These are phyloP conservation scores for Musca domestica DNA, from an alignment of 1,140 invertebrate genomes.

Conservation along the genomic window DNA sequence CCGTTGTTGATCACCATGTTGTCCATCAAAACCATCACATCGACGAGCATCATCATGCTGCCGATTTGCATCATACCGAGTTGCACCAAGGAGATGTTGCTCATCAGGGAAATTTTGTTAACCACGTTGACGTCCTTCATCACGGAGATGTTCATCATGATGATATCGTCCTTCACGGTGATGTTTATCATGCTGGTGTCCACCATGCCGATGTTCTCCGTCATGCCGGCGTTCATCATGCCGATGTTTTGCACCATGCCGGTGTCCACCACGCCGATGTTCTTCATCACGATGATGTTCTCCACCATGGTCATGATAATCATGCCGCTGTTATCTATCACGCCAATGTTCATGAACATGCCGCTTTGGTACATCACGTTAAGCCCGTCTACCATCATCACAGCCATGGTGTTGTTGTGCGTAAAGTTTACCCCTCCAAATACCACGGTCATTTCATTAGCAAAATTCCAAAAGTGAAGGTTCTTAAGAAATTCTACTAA, in stretches of 20 bases:
- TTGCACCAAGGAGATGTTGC: conserved; percentile 23
- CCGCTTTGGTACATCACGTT: conserved; percentile 37
- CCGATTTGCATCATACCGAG: conserved; percentile 30
- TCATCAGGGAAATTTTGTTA: conserved; percentile 25
- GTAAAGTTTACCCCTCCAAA: too few species aligned
- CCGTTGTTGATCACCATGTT: conserved; percentile 42
- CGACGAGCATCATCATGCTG: conserved; percentile 33
- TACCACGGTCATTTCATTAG: too few species aligned
- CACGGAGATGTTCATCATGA: conserved; percentile 35
- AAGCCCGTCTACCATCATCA: conserved; percentile 41
- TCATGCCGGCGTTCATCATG: too few species aligned
- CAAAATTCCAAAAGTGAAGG: too few species aligned
- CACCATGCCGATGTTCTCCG: too few species aligned
- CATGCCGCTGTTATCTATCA: conserved; percentile 39
- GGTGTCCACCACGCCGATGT: conserved; percentile 23
- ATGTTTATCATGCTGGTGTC: too few species aligned
- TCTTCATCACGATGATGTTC: conserved; percentile 22
- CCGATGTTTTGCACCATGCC: too few species aligned
- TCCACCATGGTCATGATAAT: conserved; percentile 38
- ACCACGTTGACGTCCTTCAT: conserved; percentile 23
- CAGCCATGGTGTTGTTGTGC: conserved; percentile 33
- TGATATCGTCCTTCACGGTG: conserved; percentile 6
- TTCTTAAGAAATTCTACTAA: too few species aligned
- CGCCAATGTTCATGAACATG: conserved; percentile 31
- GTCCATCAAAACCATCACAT: conserved; percentile 35